phyloP scores from a whole-genome alignment of 2,888 invertebrate genomes.

The Rhagophthalmus giganteus region DNA sequence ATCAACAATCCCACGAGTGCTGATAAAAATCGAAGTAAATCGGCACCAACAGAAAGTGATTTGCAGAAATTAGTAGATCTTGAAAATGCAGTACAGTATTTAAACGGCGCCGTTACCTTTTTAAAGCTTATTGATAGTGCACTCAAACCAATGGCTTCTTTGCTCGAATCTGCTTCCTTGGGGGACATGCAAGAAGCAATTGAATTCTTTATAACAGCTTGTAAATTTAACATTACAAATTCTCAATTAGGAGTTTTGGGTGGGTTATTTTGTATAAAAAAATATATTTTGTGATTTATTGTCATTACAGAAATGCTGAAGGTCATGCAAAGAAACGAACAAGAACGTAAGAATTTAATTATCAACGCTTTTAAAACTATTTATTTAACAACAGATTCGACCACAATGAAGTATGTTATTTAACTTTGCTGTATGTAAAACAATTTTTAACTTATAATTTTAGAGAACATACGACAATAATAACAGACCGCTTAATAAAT shows the following conservation, averaged over 20 bases:
- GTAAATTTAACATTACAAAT: conserved; percentile 75
- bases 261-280: conserved; percentile 18
- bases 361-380: conserved; percentile 76
- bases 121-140: conserved; percentile 53
- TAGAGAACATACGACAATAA: conserved; percentile 59
- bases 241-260: conserved; percentile 68
- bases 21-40: conserved; percentile 39
- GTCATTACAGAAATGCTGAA: conserved; percentile 68
- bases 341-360: conserved; percentile 72
- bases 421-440: neutral
- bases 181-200: conserved; percentile 88
- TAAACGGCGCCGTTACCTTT: conserved; percentile 59
- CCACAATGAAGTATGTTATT: conserved; percentile 54
- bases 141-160: conserved; percentile 68
- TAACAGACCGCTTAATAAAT: conserved; percentile 64
- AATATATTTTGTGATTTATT: conserved; percentile 2
- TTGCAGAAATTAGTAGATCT: conserved; percentile 56
- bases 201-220: conserved; percentile 82
- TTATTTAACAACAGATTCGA: conserved; percentile 63
- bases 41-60: conserved; percentile 43
- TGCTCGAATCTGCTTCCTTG: conserved; percentile 72
- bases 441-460: conserved; percentile 21
- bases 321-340: conserved; percentile 80
- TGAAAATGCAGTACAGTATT: conserved; percentile 65
- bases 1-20: conserved; percentile 12